These are phyloP conservation scores for Darevskia mixta DNA, from an alignment of 2,797 vertebrate genomes.

Conservation along the genomic window DNA sequence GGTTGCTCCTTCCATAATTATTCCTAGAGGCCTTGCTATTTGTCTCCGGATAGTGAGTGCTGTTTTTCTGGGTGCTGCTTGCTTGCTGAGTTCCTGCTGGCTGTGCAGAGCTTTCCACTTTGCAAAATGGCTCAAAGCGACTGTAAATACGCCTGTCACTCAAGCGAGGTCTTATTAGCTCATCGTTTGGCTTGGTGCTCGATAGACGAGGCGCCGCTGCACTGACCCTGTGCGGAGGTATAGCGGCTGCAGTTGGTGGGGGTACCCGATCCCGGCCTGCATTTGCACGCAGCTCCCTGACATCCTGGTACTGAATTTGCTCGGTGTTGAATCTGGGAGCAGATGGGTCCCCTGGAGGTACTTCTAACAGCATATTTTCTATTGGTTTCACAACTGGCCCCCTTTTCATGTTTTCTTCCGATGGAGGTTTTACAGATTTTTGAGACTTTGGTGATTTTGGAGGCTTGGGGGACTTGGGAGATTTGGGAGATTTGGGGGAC, in stretches of 20 bases:
- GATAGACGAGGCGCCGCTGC: conserved; percentile 35
- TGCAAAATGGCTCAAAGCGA: conserved; percentile 88
- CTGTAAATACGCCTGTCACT: conserved; percentile 84
- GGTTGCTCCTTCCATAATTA: conserved; percentile 75
- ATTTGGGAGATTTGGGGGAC: conserved; percentile 61
- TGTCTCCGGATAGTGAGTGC: conserved; percentile 72
- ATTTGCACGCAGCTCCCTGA: conserved; percentile 60
- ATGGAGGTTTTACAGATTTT: conserved; percentile 62
- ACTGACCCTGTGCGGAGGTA: conserved; percentile 63
- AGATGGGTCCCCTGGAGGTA: conserved; percentile 80
- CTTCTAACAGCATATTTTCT: conserved; percentile 72
- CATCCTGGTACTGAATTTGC: conserved; percentile 81
- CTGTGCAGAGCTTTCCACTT: conserved; percentile 77
- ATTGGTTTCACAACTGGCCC: conserved; percentile 65
- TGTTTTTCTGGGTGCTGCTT: conserved; percentile 71
- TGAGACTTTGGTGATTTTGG: conserved; percentile 59
- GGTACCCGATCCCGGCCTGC: conserved; percentile 54
- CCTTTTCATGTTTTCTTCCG: conserved; percentile 68
- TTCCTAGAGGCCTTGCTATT: conserved; percentile 77
- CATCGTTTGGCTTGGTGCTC: conserved; percentile 67
- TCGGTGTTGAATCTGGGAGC: conserved; percentile 88
- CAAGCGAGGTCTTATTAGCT: conserved; percentile 73
- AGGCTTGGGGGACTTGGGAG: conserved; percentile 51
- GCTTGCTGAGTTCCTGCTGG: conserved; percentile 59
- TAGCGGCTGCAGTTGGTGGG: conserved; percentile 46